phyloP scores from a whole-genome alignment of 1,140 invertebrate species.

The Halictus rubicundus region DNA sequence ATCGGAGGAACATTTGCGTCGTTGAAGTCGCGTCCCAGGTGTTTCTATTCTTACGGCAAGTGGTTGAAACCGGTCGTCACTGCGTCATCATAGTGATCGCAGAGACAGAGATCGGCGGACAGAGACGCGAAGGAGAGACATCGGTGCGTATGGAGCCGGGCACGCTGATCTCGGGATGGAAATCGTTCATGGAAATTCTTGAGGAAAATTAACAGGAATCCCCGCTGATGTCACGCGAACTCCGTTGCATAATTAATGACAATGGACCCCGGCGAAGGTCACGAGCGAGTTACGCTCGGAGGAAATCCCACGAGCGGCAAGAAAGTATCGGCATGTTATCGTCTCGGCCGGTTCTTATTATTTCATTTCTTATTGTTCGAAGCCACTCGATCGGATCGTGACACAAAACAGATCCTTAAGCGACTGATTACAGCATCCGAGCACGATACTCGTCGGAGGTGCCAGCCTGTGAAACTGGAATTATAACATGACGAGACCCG shows the following conservation, averaged over 20 bases:
- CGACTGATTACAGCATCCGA: too few species aligned
- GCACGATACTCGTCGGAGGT: too few species aligned
- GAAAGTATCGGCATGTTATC: conserved; percentile 30
- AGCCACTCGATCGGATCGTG: background rate
- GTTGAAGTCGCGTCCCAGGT: background rate
- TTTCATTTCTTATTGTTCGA: background rate
- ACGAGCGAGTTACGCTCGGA: conserved; percentile 59
- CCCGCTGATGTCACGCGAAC: conserved; percentile 67
- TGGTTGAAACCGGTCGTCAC: conserved; percentile 30
- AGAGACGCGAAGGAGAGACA: background rate
- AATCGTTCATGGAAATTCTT: conserved; percentile 52
- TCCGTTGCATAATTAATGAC: conserved; percentile 72
- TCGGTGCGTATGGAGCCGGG: background rate
- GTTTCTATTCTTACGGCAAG: conserved; percentile 16
- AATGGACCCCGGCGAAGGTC: conserved; percentile 68
- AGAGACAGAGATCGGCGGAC: background rate
- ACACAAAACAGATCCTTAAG: background rate
- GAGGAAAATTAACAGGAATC: conserved; percentile 66
- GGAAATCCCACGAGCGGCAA: conserved; percentile 68
- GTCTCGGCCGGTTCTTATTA: background rate
- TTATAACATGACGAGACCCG: background rate
- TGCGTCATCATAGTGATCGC: conserved; percentile 6
- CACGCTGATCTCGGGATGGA: background rate
- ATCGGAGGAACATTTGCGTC: background rate
- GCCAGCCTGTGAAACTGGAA: background rate